Evolutionary conservation across 1,140 invertebrate species (phyloP), one percentile per base, ranked within the genome.

Genomic region (Apocrypta bakeri): DNA sequence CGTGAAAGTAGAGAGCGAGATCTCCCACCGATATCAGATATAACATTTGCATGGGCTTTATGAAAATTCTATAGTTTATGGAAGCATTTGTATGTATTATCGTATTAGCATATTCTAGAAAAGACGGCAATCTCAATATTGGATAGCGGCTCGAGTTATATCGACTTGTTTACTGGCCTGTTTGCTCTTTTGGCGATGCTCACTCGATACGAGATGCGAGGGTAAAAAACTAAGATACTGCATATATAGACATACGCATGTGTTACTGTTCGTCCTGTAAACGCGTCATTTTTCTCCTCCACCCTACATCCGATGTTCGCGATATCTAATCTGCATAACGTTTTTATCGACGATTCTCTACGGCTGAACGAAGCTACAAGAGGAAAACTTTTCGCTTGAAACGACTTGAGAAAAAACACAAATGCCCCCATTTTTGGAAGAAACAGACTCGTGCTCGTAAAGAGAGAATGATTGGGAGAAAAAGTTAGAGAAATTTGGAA

Each of bases 21-120:
- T 86, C 81, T 84, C 89, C 63, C 63, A 86, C 90, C 90, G 90
- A 92, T 92, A 92, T 90, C 90, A 88, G 85, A 87, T 86, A 64
- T 73, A 40, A 71, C 86, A 91, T 92, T 92, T 92, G 91, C 91
- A 92, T 92, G 89, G 91, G 87, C 87, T 91, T 92, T 92, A 92
- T 91, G 91, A 92, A 92, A 91, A 92, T 92, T 92, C 91, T 92
- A 91, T 92, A 91, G 91, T 92, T 92, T 92, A 92, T 92, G 90
- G 89, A 86, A 86, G 87, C 90, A 92, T 92, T 92, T 88, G 90
- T 92, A 91, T 92, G 90, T 92, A 91, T 92, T 92, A 92, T 91
- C 88, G 85, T 88, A 92, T 92, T 92, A 92, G 90, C 91, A 92
- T 92, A 92, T 92, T 91, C 90, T 86, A 88, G 85, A 86, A 91